phyloP scores from a whole-genome alignment of 1,140 invertebrate genomes.

The Pemphigus obesinymphae region DNA sequence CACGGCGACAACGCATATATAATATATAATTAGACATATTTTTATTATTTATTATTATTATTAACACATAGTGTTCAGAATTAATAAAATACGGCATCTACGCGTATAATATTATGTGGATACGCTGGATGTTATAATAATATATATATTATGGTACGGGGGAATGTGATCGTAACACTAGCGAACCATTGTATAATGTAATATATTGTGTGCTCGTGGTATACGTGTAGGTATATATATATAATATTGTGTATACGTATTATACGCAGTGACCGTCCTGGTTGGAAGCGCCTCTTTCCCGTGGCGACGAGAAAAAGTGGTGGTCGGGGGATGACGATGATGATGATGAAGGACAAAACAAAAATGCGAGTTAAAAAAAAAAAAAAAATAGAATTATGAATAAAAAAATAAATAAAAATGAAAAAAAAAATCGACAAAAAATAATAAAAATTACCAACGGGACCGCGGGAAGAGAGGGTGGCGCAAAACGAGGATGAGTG shows the following conservation, averaged over 20 bases:
- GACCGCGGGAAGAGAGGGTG: background rate
- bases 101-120: background rate
- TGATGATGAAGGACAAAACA: constrained; percentile 19
- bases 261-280: background rate
- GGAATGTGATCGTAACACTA: background rate
- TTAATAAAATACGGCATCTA: background rate
- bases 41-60: too few species aligned
- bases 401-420: background rate
- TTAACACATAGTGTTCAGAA: background rate
- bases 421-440: constrained; percentile 9
- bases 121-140: too few species aligned
- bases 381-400: constrained; percentile 18
- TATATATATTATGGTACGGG: background rate
- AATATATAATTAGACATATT: too few species aligned
- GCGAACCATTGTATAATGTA: background rate
- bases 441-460: constrained; percentile 28
- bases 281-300: background rate
- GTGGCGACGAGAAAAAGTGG: background rate
- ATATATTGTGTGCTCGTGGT: background rate
- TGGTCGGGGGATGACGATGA: constrained; percentile 1
- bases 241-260: background rate
- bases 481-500: background rate
- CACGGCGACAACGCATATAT: too few species aligned
- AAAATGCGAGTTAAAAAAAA: constrained; percentile 27
- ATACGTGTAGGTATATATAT: background rate